A percentile compares a stretch with the other conserved stretches of the same genome.
These are phyloP conservation scores for Craterocephalus amniculus DNA, from an alignment of 2,797 vertebrate species.

Conservation along the genomic window DNA sequence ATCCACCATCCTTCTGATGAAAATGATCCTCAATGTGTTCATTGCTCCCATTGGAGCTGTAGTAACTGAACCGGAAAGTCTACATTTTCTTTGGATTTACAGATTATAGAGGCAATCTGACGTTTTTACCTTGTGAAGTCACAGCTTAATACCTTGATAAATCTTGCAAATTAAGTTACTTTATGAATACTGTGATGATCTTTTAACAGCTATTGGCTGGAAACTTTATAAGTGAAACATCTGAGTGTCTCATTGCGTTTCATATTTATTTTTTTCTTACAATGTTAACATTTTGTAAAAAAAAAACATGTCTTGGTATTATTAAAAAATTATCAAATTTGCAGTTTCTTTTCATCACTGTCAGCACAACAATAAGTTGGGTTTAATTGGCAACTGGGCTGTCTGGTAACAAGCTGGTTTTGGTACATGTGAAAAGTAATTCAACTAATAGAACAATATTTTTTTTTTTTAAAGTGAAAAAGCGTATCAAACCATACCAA, in stretches of 20 bases:
- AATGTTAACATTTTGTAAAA: neutral
- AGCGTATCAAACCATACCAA: no score
- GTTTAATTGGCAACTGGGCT: neutral
- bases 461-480: no score
- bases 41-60: neutral
- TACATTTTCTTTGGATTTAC: neutral
- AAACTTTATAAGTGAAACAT: neutral
- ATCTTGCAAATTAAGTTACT: no score
- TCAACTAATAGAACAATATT: no score
- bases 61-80: no score
- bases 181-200: neutral
- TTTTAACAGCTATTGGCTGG: neutral
- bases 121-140: no score
- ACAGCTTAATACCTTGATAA: no score
- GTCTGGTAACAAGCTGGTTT: neutral
- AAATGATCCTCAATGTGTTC: neutral
- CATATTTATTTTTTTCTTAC: no score
- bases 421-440: neutral
- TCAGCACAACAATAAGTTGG: no score
- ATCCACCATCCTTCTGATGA: neutral
- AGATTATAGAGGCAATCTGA: neutral
- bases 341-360: neutral
- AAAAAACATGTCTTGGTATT: neutral
- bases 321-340: slow-evolving; percentile 3
- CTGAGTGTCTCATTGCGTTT: no score